These are phyloP conservation scores for Drosophila tani DNA, from an alignment of 1,140 invertebrate species.

Conservation along the genomic window DNA sequence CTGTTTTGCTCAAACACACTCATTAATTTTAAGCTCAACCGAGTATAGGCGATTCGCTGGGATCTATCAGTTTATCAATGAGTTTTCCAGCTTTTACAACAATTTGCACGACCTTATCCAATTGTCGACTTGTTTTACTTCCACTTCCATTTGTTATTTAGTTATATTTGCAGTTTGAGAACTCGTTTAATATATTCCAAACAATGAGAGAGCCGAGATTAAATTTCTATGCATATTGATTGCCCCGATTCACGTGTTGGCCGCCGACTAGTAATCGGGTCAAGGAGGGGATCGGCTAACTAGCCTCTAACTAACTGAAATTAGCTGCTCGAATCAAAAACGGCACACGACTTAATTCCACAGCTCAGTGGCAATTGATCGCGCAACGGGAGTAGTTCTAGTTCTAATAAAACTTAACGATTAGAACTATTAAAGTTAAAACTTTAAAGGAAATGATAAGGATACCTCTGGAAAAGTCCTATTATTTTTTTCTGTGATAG, in stretches of 20 bases:
- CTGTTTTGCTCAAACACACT: neutral
- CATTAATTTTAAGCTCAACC: neutral
- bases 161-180: constrained; percentile 7
- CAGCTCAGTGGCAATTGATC: constrained; percentile 38
- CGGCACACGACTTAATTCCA: constrained; percentile 28
- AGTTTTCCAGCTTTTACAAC: constrained; percentile 29
- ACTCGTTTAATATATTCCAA: constrained; percentile 41
- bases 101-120: constrained; percentile 31
- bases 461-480: neutral
- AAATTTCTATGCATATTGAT: constrained; percentile 40
- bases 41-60: neutral
- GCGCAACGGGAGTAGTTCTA: constrained; percentile 32
- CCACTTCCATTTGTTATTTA: constrained; percentile 17
- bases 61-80: constrained; percentile 7
- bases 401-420: neutral
- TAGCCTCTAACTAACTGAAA: constrained; percentile 18
- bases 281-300: constrained; percentile 41
- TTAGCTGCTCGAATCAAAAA: constrained; percentile 46
- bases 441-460: neutral
- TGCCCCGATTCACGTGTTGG: constrained; percentile 37
- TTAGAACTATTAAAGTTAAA: neutral
- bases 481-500: too few relatives aligned
- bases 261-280: constrained; percentile 7
- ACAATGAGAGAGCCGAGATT: constrained; percentile 12
- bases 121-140: constrained; percentile 4